Evolutionary conservation across 23 tunicate species (phyloP).

Genomic region (Trididemnum nubilum): DNA sequence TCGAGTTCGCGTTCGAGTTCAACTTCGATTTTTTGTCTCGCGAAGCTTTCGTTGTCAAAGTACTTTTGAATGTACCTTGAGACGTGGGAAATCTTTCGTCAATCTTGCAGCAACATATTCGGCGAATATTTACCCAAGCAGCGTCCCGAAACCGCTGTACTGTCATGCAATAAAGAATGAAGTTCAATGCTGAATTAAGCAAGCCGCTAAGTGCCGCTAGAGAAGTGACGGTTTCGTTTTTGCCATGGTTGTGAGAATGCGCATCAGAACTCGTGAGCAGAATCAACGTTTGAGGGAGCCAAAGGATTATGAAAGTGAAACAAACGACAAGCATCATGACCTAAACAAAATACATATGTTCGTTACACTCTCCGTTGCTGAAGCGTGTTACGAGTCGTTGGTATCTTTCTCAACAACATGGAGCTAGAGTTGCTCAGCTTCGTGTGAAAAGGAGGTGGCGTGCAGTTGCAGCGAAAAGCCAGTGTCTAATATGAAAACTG

Average conservation of each 20-base stretch:
- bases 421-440: no score
- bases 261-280: slow-evolving; percentile 61
- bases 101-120: slow-evolving; percentile 3
- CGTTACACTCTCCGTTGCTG: no score
- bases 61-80: neutral
- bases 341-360: slow-evolving; percentile 49
- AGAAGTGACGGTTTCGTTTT: slow-evolving; percentile 28
- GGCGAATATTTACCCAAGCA: slow-evolving; percentile 7
- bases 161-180: slow-evolving; percentile 83
- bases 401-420: no score
- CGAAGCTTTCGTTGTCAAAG: neutral
- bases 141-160: slow-evolving; percentile 52
- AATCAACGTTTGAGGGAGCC: slow-evolving; percentile 66
- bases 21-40: neutral
- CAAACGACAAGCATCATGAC: slow-evolving; percentile 79
- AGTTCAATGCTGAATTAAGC: slow-evolving; percentile 69
- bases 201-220: slow-evolving; percentile 66
- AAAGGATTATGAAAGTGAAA: slow-evolving; percentile 52
- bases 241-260: slow-evolving; percentile 55
- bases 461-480: no score
- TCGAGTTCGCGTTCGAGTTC: neutral
- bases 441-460: no score
- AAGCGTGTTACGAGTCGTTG: no score
- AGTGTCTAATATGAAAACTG: no score
- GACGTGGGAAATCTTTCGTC: neutral